These are phyloP conservation scores for Carcina quercana DNA, from an alignment of 2,888 invertebrate genomes.

Conservation along the genomic window DNA sequence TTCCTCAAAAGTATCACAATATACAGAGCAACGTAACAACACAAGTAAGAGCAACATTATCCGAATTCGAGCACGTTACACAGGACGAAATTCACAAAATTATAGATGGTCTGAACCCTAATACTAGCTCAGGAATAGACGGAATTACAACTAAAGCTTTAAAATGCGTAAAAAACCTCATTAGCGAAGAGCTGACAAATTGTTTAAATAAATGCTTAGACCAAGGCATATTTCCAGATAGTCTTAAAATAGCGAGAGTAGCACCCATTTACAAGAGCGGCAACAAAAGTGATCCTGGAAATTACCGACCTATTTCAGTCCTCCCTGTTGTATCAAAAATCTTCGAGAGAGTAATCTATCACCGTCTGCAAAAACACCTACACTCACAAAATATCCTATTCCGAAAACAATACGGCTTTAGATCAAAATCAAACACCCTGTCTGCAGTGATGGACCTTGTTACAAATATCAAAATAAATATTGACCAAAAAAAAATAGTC, in stretches of 20 bases:
- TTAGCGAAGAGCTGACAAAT: slow-evolving; percentile 1
- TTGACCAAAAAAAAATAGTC: slow-evolving; percentile 8
- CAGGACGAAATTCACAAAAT: slow-evolving; percentile 10
- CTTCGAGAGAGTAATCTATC: slow-evolving; percentile 5
- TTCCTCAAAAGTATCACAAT: background rate
- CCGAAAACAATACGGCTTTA: slow-evolving; percentile 5
- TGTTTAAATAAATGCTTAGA: slow-evolving; percentile 9
- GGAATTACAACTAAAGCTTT: slow-evolving; percentile 11
- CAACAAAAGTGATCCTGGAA: slow-evolving; percentile 9
- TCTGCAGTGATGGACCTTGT: slow-evolving; percentile 7
- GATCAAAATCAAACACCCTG: slow-evolving; percentile 7
- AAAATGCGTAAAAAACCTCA: slow-evolving; percentile 31
- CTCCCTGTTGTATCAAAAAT: slow-evolving; percentile 11
- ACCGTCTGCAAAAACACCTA: background rate
- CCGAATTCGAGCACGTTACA: background rate
- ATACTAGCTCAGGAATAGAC: slow-evolving; percentile 13
- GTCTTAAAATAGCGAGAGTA: slow-evolving; percentile 12
- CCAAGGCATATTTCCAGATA: slow-evolving; percentile 3
- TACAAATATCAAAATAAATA: slow-evolving; percentile 6
- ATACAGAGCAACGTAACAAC: too few relatives aligned
- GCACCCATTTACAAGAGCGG: slow-evolving; percentile 13
- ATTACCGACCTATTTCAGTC: slow-evolving; percentile 12
- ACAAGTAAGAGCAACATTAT: background rate
- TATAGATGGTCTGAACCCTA: slow-evolving; percentile 10
- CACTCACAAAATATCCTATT: background rate